Conservation (phyloP, 2,797 vertebrate species). For the Gymnothorax reevesii region DNA sequence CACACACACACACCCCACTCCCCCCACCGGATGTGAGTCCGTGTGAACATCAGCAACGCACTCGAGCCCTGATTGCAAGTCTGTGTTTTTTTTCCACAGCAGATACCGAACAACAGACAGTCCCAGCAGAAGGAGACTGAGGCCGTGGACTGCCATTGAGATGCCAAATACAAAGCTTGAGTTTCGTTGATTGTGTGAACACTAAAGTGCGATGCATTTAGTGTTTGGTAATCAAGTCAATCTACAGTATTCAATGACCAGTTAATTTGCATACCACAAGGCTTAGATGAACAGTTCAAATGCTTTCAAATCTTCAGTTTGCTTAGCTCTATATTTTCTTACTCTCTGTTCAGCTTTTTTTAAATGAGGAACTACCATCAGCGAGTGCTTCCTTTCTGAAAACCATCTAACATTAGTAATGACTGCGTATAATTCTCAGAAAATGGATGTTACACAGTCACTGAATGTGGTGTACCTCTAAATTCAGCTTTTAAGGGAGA, state of each 20-base stretch:
- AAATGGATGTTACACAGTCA: background rate
- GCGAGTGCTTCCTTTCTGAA: background rate
- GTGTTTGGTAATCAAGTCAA: background rate
- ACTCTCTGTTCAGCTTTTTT: background rate
- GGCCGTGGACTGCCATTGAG: background rate
- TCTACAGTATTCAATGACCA: background rate
- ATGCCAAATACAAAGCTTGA: background rate
- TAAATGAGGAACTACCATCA: background rate
- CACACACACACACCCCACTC: background rate
- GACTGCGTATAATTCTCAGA: background rate
- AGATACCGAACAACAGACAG: background rate
- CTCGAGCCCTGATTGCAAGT: slow-evolving; percentile 25
- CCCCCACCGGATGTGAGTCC: slow-evolving; percentile 43
- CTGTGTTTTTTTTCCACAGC: slow-evolving; percentile 7
- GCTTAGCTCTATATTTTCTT: slow-evolving; percentile 47
- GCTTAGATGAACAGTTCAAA: background rate
- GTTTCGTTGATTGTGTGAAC: background rate
- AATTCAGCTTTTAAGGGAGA: background rate
- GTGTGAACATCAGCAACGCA: slow-evolving; percentile 55
- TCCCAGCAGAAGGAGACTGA: background rate
- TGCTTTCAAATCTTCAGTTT: background rate
- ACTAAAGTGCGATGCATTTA: background rate
- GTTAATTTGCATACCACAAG: background rate
- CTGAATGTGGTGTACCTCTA: background rate
- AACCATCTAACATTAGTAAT: background rate